Evolutionary conservation across 2,888 invertebrate species (phyloP), one percentile per base, ranked within the genome.

Genomic region (Deilephila porcellus): DNA sequence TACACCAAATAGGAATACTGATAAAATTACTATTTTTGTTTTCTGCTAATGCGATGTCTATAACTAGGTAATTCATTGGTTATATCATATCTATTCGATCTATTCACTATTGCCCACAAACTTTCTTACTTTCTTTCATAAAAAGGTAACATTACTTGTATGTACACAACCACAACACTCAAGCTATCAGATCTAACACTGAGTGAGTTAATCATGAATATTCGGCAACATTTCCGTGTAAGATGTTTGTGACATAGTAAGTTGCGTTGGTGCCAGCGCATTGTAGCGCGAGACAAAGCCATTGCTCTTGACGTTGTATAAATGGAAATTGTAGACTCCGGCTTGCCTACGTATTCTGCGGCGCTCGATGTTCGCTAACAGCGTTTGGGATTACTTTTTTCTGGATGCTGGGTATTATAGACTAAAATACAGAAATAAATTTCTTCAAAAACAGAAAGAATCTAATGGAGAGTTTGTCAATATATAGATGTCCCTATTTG

Each of bases 281-380:
- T 67, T 67, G 67, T 67, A n/a, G 5, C 20, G 20, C 14, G 14
- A 67, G 52, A 67, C 67, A 67, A 67, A 67, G 52, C 67, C 67
- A n/a, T 52, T 67, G 67, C 67, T 67, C 67, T 25, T 67, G 67
- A 67, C 67, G 67, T 25, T 52, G 45, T 64, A n/a, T 52, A 52
- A 67, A 67, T 67, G 45, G 45, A 67, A 67, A 67, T 64, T 25
- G 52, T 52, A 52, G 11, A 45, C 37, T 34, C 45, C 8, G 20
- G 25, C n/a, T 63, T n/a, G 37, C 19, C 34, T 32, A 37, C 37
- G 17, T 34, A 4, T 11, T 63, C 34, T 37, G 34, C 56, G 19
- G 56, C 5, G 17, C 17, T n/a, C 19, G 56, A 56, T 56, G 56
- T 56, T 19, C 17, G 56, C 17, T 56, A 6, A n/a, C n/a, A n/a